Evolutionary conservation across 2,113 vertebrate genomes (phyloP).

Genomic region (Triplophysa siluroides): DNA sequence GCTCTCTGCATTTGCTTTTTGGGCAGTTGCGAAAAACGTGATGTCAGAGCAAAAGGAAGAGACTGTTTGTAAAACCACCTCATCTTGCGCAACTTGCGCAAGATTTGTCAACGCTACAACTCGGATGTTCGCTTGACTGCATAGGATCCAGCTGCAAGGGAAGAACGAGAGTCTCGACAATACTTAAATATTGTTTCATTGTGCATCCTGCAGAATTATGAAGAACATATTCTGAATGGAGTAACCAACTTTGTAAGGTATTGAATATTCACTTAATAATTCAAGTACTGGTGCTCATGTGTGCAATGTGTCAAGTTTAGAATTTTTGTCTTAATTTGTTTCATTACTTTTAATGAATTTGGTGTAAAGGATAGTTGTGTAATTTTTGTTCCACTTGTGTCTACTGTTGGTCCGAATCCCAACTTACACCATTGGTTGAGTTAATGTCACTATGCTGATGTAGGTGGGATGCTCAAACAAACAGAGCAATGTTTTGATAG

Average conservation of each 20-base stretch:
- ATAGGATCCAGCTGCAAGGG: neutral
- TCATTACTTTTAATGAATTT: neutral
- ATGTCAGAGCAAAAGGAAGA: conserved; percentile 32
- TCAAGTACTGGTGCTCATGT: neutral
- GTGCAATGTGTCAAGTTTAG: neutral
- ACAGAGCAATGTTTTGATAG: neutral
- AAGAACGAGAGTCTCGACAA: neutral
- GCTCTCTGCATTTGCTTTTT: conserved; percentile 22
- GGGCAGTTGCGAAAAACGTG: conserved; percentile 9
- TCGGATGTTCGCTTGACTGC: neutral
- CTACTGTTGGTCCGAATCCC: neutral
- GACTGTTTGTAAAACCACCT: conserved; percentile 19
- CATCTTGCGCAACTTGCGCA: conserved; percentile 37
- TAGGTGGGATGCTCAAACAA: neutral
- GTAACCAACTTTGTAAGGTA: conserved; percentile 20
- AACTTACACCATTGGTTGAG: neutral
- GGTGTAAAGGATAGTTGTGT: neutral
- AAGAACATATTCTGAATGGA: neutral
- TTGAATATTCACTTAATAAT: neutral
- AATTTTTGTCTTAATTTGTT: neutral
- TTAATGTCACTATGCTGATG: too few relatives aligned
- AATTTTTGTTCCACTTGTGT: neutral
- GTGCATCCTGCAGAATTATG: neutral
- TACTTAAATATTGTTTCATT: too few relatives aligned
- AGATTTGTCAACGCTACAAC: neutral